Conservation (phyloP, 2,888 invertebrate species). For the Galeruca laticollis region DNA sequence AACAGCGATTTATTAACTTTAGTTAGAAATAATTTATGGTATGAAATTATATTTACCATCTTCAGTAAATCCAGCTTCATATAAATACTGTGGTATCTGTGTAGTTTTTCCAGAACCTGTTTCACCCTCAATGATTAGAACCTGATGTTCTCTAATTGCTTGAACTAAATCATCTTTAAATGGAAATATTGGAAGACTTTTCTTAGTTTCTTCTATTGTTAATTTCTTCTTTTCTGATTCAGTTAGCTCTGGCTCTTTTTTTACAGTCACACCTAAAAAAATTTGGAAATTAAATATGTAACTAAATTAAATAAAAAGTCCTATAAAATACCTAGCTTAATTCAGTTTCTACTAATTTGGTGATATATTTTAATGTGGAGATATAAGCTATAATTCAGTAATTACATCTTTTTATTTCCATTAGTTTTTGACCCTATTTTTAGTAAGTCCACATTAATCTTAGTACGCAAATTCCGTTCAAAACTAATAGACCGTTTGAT, state of each 20-base stretch:
- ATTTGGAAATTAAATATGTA: not conserved
- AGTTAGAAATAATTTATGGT: too few species aligned
- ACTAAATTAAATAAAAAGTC: too few species aligned
- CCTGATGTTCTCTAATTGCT: slow-evolving; percentile 90
- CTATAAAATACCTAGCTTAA: too few species aligned
- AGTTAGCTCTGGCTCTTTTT: slow-evolving; percentile 73
- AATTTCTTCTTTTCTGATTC: slow-evolving; percentile 80
- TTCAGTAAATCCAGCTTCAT: slow-evolving; percentile 91
- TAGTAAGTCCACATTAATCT: too few species aligned
- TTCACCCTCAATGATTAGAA: slow-evolving; percentile 96
- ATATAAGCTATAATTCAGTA: too few species aligned
- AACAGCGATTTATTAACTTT: too few species aligned
- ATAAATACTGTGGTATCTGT: slow-evolving; percentile 97
- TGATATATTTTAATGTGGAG: too few species aligned
- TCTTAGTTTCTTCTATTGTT: slow-evolving; percentile 91
- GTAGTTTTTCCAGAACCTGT: slow-evolving; percentile 99
- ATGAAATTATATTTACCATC: slow-evolving; percentile 69
- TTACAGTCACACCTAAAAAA: slow-evolving; percentile 54
- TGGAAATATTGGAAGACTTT: slow-evolving; percentile 93
- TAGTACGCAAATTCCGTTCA: too few species aligned
- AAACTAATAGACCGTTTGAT: too few species aligned
- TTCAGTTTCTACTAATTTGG: too few species aligned
- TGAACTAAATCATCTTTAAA: slow-evolving; percentile 90
- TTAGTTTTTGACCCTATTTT: too few species aligned
- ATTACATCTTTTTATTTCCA: too few species aligned